phyloP scores from a whole-genome alignment of 2,888 invertebrate genomes.

The Ophion ellenae region DNA sequence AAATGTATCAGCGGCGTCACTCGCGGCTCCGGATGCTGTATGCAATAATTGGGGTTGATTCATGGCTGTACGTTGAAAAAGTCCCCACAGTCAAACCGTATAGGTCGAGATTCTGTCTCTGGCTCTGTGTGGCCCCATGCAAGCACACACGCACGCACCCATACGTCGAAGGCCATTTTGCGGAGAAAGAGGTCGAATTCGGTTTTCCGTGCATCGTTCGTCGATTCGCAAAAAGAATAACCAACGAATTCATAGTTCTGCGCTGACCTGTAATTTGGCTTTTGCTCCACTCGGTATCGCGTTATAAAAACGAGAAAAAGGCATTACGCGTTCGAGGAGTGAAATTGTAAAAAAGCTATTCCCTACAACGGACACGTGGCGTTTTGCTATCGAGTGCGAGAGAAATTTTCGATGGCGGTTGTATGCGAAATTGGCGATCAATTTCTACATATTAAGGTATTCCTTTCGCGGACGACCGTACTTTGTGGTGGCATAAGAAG shows the following conservation, averaged over 20 bases:
- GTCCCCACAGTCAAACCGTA: not conserved
- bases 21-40: slow-evolving; percentile 33
- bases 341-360: not conserved
- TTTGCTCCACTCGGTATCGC: not conserved
- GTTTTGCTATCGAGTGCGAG: not conserved
- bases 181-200: not conserved
- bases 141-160: not conserved
- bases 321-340: not conserved
- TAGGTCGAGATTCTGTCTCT: slow-evolving; percentile 7
- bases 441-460: not conserved
- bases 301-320: not conserved
- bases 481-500: too few relatives aligned
- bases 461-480: too few relatives aligned
- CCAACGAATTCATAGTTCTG: not conserved
- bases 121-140: too few relatives aligned
- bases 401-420: not conserved
- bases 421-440: not conserved
- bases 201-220: not conserved
- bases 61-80: slow-evolving; percentile 17
- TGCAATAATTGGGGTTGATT: slow-evolving; percentile 59
- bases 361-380: not conserved
- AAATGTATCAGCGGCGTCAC: too few relatives aligned
- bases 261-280: not conserved
- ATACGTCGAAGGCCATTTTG: not conserved
- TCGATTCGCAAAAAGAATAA: not conserved